Conservation (phyloP, 1,140 invertebrate genomes). For the Vanessa tameamea region DNA sequence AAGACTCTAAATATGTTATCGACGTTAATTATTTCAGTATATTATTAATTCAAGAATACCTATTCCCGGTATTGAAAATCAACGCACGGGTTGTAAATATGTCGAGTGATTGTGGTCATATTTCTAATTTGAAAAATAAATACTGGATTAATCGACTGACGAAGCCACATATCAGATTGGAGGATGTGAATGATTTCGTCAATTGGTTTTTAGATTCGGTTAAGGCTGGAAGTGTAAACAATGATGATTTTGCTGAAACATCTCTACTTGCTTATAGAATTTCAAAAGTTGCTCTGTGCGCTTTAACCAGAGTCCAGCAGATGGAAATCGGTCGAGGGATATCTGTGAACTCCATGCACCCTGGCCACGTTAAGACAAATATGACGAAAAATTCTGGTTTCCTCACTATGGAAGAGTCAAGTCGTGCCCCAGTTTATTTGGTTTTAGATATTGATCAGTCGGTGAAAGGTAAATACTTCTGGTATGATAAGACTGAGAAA, state of each 20-base stretch:
- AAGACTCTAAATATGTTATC: conserved; percentile 80
- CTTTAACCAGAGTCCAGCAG: conserved; percentile 41
- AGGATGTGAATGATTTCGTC: conserved; percentile 37
- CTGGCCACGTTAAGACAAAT: conserved; percentile 37
- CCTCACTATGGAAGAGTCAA: conserved; percentile 34
- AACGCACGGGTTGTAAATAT: conserved; percentile 41
- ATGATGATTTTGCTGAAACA: conserved; percentile 31
- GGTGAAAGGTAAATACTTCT: conserved; percentile 39
- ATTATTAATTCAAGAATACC: conserved; percentile 33
- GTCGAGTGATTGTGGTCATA: conserved; percentile 37
- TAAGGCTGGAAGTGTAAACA: conserved; percentile 31
- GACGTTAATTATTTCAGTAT: conserved; percentile 39
- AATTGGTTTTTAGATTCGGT: conserved; percentile 40
- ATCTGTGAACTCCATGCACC: conserved; percentile 38
- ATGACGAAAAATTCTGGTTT: conserved; percentile 33
- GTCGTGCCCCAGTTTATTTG: conserved; percentile 32
- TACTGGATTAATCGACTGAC: conserved; percentile 38
- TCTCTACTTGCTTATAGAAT: conserved; percentile 29
- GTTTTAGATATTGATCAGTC: conserved; percentile 39
- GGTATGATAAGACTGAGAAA: conserved; percentile 40
- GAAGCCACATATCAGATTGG: conserved; percentile 19
- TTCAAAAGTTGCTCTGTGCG: conserved; percentile 37
- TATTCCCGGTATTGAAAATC: conserved; percentile 39
- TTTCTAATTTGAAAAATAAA: conserved; percentile 34
- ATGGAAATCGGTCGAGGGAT: conserved; percentile 33